Percentiles rank a stretch among this genome's conserved stretches.
phyloP scores from a whole-genome alignment of 1,140 invertebrate species.

The Trichonephila inaurata region DNA sequence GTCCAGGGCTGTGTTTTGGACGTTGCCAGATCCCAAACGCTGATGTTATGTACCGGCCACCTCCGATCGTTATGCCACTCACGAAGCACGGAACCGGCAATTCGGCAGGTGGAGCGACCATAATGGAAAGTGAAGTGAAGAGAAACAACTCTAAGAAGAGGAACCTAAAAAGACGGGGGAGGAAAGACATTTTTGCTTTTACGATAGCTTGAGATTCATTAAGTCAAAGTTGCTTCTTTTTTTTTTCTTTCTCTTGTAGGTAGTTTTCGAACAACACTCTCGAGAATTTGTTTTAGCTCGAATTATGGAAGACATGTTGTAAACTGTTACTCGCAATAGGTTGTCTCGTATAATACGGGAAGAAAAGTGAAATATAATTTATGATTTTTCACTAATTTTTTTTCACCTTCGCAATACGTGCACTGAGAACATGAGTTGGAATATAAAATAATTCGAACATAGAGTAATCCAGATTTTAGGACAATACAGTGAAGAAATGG shows the following conservation, averaged over 20 bases:
- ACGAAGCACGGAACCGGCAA: constrained; percentile 54
- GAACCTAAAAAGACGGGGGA: not conserved
- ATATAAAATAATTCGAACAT: too few species aligned
- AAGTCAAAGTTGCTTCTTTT: constrained; percentile 19
- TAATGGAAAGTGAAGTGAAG: constrained; percentile 69
- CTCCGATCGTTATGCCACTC: constrained; percentile 38
- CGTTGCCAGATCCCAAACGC: constrained; percentile 28
- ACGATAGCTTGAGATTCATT: constrained; percentile 49
- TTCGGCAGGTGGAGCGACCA: constrained; percentile 59
- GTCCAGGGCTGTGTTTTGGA: constrained; percentile 38
- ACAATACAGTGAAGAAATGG: too few species aligned
- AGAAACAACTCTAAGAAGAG: constrained; percentile 26
- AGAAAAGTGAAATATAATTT: not conserved
- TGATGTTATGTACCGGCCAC: constrained; percentile 35
- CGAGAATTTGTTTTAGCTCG: constrained; percentile 46
- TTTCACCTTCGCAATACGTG: not conserved
- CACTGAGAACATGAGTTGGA: too few species aligned
- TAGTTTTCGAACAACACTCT: not conserved
- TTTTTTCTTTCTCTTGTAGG: not conserved
- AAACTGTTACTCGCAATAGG: not conserved
- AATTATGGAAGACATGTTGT: not conserved
- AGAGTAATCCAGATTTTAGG: too few species aligned
- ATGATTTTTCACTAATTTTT: not conserved
- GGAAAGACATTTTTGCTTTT: constrained; percentile 17
- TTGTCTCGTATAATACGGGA: not conserved